A percentile compares a stretch with the other conserved stretches of the same genome.
These are phyloP conservation scores for Musca domestica DNA, from an alignment of 1,140 invertebrate genomes.

Conservation along the genomic window DNA sequence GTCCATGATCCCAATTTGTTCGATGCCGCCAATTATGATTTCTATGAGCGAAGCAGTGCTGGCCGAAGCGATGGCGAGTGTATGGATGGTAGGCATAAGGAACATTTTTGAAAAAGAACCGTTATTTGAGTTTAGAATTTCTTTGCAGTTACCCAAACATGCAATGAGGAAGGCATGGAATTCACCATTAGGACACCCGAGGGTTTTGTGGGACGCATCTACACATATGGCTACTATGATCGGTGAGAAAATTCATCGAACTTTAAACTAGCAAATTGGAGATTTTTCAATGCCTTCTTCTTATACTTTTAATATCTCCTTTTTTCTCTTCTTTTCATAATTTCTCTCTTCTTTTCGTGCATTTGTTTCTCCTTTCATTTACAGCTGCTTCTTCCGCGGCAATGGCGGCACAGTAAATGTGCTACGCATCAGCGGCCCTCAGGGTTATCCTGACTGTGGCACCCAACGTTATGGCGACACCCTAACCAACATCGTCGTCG, in stretches of 20 bases:
- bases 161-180: conserved; percentile 91
- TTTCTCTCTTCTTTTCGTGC: no score
- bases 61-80: conserved; percentile 73
- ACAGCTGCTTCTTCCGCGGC: conserved; percentile 81
- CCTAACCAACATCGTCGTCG: conserved; percentile 91
- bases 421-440: conserved; percentile 78
- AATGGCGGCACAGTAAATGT: conserved; percentile 82
- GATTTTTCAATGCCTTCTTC: neutral
- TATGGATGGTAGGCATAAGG: conserved; percentile 67
- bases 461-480: conserved; percentile 85
- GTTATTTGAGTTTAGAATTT: conserved; percentile 13
- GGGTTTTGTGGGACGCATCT: conserved; percentile 85
- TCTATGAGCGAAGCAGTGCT: conserved; percentile 73
- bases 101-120: neutral
- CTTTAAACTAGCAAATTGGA: neutral
- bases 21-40: conserved; percentile 82
- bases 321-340: neutral
- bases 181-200: conserved; percentile 84
- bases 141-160: conserved; percentile 78
- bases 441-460: conserved; percentile 88
- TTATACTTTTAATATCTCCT: neutral
- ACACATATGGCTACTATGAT: conserved; percentile 89
- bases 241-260: conserved; percentile 32
- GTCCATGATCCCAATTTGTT: conserved; percentile 81
- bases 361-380: neutral